These are phyloP conservation scores for Vulpes lagopus DNA, from an alignment of 2,113 vertebrate species.

Conservation along the genomic window DNA sequence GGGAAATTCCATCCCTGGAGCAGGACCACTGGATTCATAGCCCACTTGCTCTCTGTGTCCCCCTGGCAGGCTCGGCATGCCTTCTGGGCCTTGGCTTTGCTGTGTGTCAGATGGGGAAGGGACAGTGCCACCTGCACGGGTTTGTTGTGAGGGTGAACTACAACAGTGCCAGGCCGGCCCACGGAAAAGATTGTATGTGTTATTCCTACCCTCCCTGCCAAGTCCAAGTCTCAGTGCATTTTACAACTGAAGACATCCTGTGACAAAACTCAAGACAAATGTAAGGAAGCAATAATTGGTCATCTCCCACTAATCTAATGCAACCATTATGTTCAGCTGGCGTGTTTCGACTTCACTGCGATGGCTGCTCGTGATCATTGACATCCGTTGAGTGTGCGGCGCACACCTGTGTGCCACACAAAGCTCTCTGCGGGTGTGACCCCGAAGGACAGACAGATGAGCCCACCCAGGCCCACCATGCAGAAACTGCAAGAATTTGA, in stretches of 20 bases:
- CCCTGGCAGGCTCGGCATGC: neutral
- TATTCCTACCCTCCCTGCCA: neutral
- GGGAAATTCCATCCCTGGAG: neutral
- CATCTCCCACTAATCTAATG: accelerated
- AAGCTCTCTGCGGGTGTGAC: too few species aligned
- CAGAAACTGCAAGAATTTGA: neutral
- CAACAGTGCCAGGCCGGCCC: neutral
- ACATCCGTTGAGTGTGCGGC: accelerated
- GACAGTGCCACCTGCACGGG: neutral
- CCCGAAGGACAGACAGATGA: neutral
- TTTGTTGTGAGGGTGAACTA: neutral
- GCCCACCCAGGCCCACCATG: neutral
- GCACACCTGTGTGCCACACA: accelerated
- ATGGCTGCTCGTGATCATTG: accelerated
- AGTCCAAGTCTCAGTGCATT: neutral
- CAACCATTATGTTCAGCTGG: accelerated
- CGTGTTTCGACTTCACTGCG: neutral
- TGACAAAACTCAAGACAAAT: neutral
- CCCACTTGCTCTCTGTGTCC: neutral
- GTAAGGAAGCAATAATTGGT: neutral
- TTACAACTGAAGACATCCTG: neutral
- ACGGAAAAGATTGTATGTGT: neutral
- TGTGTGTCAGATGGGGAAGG: neutral
- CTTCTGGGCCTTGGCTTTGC: neutral
- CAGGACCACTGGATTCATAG: accelerated